Evolutionary conservation across 2,113 vertebrate genomes (phyloP), one percentile per base, ranked within the genome.

Genomic region (Urocynchramus pylzowi): DNA sequence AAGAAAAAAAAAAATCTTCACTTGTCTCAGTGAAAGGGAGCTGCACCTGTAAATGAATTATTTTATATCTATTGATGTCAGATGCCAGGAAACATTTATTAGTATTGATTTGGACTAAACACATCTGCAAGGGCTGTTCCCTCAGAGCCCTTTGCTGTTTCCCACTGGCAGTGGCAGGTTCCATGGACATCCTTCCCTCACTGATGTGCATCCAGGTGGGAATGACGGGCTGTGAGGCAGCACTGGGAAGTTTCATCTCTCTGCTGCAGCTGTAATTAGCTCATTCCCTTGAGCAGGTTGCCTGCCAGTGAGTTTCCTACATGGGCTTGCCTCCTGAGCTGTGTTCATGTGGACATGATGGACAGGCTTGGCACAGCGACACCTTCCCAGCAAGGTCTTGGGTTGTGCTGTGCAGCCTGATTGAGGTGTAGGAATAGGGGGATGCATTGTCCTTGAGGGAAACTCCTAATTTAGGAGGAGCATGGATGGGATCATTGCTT

Each of bases 391-490:
- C 15, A 4, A 67, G 44, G 56, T 71, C 8, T 33, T 11, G 6
- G 5, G 56, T 7, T 41, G 37, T 65, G 33, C 88, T 78, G 27
- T 63, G 37, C 79, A 88, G 33, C 11, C 4, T 41, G 16, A 76
- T 1, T 53, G 84, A 96, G 61, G 37, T 4, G 8, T 35, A 44
- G 69, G 65, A 56, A 39, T 10, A 44, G 31, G 18, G 24, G 37
- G 7, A 31, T 71, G 17, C 2, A 0, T 45, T 50, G 4, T 14
- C 61, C 17, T n/a, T n/a, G n/a, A 69, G 22, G 0, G 0, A 65
- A 33, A 18, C 57, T 91, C n/a, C 68, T 49, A 1, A 54, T 57
- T n/a, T 60, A n/a, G 47, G 67, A 35, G 49, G 81, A 61, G 11
- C 52, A 19, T 7, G 54, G 85, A 31, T 59, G 56, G 30, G 22